Conservation (phyloP, 2,797 vertebrate genomes). For the Enteromius afrohamiltoni region DNA sequence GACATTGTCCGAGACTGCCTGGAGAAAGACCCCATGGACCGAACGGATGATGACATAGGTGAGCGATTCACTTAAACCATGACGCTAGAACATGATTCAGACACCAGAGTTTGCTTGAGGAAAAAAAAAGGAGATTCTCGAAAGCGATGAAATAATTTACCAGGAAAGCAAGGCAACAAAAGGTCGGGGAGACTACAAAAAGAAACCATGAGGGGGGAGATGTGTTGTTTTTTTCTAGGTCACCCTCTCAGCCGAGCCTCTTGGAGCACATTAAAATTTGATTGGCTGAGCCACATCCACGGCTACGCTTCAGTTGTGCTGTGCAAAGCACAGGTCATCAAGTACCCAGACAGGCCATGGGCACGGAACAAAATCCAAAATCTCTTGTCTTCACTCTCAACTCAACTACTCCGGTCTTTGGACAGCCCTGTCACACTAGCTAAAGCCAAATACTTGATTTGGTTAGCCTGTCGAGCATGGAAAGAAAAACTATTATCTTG, state of each 20-base stretch:
- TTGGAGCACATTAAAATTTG: constrained; percentile 79
- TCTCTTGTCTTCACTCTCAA: constrained; percentile 12
- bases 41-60: constrained; percentile 99
- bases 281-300: constrained; percentile 70
- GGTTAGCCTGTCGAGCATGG: neutral
- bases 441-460: neutral
- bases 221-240: constrained; percentile 75
- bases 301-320: constrained; percentile 64
- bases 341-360: constrained; percentile 61
- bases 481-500: neutral
- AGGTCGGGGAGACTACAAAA: constrained; percentile 11
- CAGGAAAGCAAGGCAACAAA: neutral
- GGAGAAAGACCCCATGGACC: constrained; percentile 98
- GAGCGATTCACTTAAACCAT: constrained; percentile 62
- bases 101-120: neutral
- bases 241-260: constrained; percentile 65
- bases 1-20: constrained; percentile 97
- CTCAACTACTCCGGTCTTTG: neutral
- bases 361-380: constrained; percentile 21
- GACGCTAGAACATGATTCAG: neutral
- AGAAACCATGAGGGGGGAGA: constrained; percentile 1
- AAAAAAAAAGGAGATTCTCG: neutral
- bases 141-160: neutral
- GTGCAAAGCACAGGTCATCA: constrained; percentile 74
- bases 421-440: neutral